Evolutionary conservation across 2,113 vertebrate species (phyloP), one percentile per base, ranked within the genome.

Genomic region (Saguinus midas): DNA sequence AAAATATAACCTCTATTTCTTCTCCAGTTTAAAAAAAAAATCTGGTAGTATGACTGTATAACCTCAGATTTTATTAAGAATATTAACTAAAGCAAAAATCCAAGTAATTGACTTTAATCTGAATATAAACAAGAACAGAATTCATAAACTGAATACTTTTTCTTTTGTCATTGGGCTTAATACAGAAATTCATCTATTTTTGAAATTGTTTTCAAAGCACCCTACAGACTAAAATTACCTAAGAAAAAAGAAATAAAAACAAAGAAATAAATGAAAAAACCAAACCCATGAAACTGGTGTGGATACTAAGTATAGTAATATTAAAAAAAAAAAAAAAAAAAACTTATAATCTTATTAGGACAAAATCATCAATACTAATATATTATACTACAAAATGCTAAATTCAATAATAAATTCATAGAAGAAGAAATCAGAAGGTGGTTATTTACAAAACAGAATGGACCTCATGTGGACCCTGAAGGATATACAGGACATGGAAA

Each of bases 51-150:
- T 70, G 29, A 89, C 25, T 78, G 18, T 64, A 43, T 40, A 25
- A 89, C 37, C 29, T 73, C 20, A 48, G 52, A 21, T 95, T 75
- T 92, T 92, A 86, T 82, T 87, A 93, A 78, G 18, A 68, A 93
- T 6, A 87, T 55, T 78, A 87, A 50, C 45, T 78, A 96, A 85
- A 89, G 12, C 8, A 86, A 93, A 90, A 66, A 70, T 20, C 72
- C n/a, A 90, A 75, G 83, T 40, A 88, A 90, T 4, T 89, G 50
- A 90, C 64, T 73, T 58, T 80, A 45, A 76, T 78, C 8, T 9
- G 89, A 40, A 43, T 32, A 3, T 72, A 84, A 88, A 92, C 21
- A 79, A 37, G 17, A 83, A 75, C 7, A 37, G 5, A 81, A 81
- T 32, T 91, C 37, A 86, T 82, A 23, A 73, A 64, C 48, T 14